A percentile compares a stretch with the other conserved stretches of the same genome.
Conservation (phyloP, 2,888 invertebrate species). For the Ophioninae sp. region DNA sequence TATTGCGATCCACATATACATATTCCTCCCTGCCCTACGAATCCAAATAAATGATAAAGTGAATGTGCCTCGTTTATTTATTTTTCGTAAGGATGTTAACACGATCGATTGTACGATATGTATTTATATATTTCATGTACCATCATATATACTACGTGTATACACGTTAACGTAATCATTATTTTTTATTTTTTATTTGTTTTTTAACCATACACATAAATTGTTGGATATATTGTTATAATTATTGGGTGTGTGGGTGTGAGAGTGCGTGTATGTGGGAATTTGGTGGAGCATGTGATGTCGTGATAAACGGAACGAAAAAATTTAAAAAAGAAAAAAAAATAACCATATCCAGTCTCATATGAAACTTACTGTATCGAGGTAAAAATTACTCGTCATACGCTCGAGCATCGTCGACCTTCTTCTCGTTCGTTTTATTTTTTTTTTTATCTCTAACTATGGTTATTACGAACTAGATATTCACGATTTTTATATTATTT, state of each 20-base stretch:
- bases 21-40: constrained; percentile 27
- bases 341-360: constrained; percentile 11
- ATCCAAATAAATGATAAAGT: constrained; percentile 42
- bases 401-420: constrained; percentile 10
- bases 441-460: not conserved
- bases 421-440: not conserved
- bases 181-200: constrained; percentile 17
- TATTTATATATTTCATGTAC: constrained; percentile 47
- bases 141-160: constrained; percentile 38
- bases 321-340: not conserved
- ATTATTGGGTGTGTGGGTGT: constrained; percentile 12
- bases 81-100: constrained; percentile 58
- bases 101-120: constrained; percentile 59
- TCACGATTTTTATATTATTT: not conserved
- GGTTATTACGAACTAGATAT: not conserved
- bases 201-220: constrained; percentile 30
- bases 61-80: constrained; percentile 56
- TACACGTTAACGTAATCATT: constrained; percentile 39
- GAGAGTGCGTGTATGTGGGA: constrained; percentile 47
- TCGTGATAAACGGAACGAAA: constrained; percentile 44
- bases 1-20: constrained; percentile 41
- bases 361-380: constrained; percentile 31
- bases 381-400: constrained; percentile 5
- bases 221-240: constrained; percentile 45
- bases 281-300: constrained; percentile 58